Conservation (phyloP, 2,113 vertebrate genomes). For the Anhinga rufa region DNA sequence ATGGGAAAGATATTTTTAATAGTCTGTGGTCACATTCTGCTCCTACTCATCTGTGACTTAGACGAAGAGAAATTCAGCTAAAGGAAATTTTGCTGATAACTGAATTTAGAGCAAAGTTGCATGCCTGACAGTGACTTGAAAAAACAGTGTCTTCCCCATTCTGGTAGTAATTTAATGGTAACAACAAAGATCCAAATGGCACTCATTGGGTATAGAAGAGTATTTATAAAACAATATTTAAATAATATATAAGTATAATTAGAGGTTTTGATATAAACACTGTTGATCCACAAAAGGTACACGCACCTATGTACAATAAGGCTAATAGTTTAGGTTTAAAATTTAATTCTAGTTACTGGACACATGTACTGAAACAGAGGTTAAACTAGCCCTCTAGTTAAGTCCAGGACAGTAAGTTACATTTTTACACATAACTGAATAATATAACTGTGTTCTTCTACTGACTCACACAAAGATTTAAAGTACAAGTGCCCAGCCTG, state of each 20-base stretch:
- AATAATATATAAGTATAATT: not conserved
- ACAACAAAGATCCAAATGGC: not conserved
- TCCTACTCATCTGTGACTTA: not conserved
- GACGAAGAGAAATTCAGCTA: not conserved
- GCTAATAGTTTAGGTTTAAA: not conserved
- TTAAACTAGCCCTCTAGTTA: not conserved
- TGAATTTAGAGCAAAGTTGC: not conserved
- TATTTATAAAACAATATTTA: not conserved
- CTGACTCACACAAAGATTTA: not conserved
- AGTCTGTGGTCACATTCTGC: not conserved
- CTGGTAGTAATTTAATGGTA: not conserved
- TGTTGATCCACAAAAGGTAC: not conserved
- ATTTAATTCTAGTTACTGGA: not conserved
- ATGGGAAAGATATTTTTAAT: not conserved
- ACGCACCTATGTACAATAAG: not conserved
- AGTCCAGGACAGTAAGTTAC: not conserved
- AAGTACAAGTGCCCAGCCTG: not conserved
- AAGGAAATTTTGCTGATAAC: not conserved
- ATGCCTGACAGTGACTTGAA: not conserved
- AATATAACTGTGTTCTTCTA: not conserved
- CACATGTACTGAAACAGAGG: not conserved
- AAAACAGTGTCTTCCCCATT: not conserved
- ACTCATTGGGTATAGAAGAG: not conserved
- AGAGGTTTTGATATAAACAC: not conserved
- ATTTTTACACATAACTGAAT: not conserved